These are phyloP conservation scores for Callipepla californica DNA, from an alignment of 2,113 vertebrate genomes.

Conservation along the genomic window DNA sequence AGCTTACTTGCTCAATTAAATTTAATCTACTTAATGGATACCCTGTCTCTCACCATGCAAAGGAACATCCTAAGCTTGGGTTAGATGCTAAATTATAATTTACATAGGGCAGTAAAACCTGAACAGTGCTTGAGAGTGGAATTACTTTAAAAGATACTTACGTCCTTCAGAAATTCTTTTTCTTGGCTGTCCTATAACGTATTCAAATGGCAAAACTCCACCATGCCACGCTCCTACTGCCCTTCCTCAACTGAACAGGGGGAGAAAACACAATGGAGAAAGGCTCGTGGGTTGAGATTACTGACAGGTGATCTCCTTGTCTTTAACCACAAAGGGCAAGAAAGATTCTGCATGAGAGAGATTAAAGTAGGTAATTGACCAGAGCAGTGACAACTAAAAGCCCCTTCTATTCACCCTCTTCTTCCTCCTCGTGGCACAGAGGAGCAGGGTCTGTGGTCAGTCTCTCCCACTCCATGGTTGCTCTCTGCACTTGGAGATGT, in stretches of 20 bases:
- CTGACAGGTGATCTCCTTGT: too few relatives aligned
- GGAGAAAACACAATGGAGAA: not conserved
- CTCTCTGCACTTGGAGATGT: not conserved
- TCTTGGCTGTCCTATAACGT: fast-evolving
- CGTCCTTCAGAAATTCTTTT: not conserved
- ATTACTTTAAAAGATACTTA: not conserved
- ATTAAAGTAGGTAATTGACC: not conserved
- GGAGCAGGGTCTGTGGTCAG: not conserved
- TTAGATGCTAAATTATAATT: not conserved
- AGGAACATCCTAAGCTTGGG: not conserved
- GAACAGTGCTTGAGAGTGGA: not conserved
- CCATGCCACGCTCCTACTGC: not conserved
- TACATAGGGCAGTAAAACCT: not conserved
- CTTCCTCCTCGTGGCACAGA: not conserved
- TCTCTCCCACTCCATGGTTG: not conserved
- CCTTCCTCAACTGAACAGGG: not conserved
- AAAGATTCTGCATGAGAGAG: not conserved
- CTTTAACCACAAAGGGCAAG: not conserved
- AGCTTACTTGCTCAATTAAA: not conserved
- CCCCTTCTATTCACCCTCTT: not conserved
- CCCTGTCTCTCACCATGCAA: not conserved
- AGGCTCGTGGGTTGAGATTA: not conserved
- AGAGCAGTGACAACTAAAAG: not conserved
- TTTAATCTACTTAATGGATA: not conserved
- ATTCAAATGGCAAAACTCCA: not conserved